These are phyloP conservation scores for Coregonus sp. DNA, from an alignment of 2,797 vertebrate genomes.

Conservation along the genomic window DNA sequence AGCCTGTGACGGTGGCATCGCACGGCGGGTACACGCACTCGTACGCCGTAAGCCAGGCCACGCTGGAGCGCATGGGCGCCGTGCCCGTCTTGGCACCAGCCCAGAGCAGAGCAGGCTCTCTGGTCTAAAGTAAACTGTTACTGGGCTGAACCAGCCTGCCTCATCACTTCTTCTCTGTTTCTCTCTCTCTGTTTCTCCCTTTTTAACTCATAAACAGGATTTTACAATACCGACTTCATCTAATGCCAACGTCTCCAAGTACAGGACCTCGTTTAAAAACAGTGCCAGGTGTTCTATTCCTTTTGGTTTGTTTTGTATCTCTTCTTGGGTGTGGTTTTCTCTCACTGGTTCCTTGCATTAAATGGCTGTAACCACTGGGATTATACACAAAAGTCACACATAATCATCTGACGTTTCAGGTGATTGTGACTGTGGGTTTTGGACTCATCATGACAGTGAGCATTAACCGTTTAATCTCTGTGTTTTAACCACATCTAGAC, in stretches of 20 bases:
- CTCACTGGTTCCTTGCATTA: neutral
- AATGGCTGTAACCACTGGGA: slow-evolving; percentile 12
- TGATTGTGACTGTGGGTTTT: neutral
- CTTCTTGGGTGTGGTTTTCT: slow-evolving; percentile 4
- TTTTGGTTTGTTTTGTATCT: slow-evolving; percentile 26
- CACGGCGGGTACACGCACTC: slow-evolving; percentile 85
- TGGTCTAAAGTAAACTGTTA: slow-evolving; percentile 77
- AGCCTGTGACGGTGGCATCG: slow-evolving; percentile 68
- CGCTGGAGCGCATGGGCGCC: slow-evolving; percentile 91
- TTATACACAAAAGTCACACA: neutral
- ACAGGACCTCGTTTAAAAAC: slow-evolving; percentile 33
- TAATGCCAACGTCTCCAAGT: slow-evolving; percentile 65
- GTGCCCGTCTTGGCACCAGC: slow-evolving; percentile 97
- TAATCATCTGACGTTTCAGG: neutral
- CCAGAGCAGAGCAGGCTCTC: slow-evolving; percentile 93
- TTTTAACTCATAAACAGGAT: slow-evolving; percentile 54
- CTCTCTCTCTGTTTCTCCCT: slow-evolving; percentile 61
- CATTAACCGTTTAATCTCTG: slow-evolving; percentile 29
- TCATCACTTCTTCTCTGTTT: slow-evolving; percentile 54
- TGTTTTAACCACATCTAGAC: neutral
- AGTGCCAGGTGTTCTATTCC: slow-evolving; percentile 27
- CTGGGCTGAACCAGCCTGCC: slow-evolving; percentile 58
- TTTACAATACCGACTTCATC: slow-evolving; percentile 67
- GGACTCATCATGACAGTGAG: slow-evolving; percentile 29
- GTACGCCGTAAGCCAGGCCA: slow-evolving; percentile 91